Base-by-base conservation (phyloP, 2,888 invertebrate genomes). In the Eupeodes luniger region DNA sequence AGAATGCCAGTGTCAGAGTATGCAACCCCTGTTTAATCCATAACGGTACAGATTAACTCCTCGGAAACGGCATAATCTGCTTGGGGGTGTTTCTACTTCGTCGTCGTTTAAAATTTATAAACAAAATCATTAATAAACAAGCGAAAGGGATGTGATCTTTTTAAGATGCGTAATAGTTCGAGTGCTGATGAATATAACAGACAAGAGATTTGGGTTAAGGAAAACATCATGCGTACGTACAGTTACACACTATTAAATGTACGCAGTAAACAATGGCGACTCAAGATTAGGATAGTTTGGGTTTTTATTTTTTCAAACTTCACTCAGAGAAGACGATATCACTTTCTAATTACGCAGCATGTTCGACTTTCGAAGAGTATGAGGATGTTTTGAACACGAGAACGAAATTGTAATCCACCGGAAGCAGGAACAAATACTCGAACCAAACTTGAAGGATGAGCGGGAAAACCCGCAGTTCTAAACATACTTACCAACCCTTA, bases 31-130 rank as follows among this genome's bases (percentile, higher is more conserved):
- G 74, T 74, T 69, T 57, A 16, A 1, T 2, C 44, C 5, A 27
- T 27, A 6, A 34, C 11, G 44, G 57, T 40, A 72, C 55, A 66
- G 69, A 80, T 77, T 75, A 66, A 81, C 74, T 75, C 69, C 69
- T 76, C 79, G 79, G 59, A 82, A 86, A 80, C 79, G 75, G 53
- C 36, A 36, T 75, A 75, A 79, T 70, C 44, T n/a, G 66, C 83
- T 84, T 83, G 76, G 74, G 87, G 87, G 64, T 82, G 79, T 87
- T 83, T 83, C 49, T 59, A 27, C 34, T 14, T 36, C 53, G 49
- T 62, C 14, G 47, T 64, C 83, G 76, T 83, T 84, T 77, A 74
- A 83, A 76, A 76, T 80, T 87, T 70, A 87, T 59, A 87, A 83
- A 86, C 82, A 83, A 83, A 80, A 66, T 61, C 70, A 62, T 81